Conservation (phyloP, 1,140 invertebrate genomes). For the Drosophila oshimai region DNA sequence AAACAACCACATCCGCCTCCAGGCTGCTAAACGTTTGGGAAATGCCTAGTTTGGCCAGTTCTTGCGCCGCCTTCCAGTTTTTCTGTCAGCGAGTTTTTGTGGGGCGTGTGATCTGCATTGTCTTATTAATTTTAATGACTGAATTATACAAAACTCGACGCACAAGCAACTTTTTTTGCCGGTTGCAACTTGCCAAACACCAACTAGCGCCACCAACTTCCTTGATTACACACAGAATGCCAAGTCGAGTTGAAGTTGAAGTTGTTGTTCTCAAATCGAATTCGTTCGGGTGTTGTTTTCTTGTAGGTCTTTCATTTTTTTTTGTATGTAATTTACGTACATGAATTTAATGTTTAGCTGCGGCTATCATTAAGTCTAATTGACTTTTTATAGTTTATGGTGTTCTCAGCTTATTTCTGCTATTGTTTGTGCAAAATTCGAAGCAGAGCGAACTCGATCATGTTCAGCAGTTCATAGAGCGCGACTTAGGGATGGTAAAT, state of each 20-base stretch:
- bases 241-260: slow-evolving; percentile 6
- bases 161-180: slow-evolving; percentile 9
- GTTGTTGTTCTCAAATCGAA: slow-evolving; percentile 44
- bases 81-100: not conserved
- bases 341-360: slow-evolving; percentile 68
- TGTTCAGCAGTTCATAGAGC: slow-evolving; percentile 6
- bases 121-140: slow-evolving; percentile 74
- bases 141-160: slow-evolving; percentile 52
- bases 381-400: slow-evolving; percentile 65
- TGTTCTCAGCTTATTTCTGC: slow-evolving; percentile 43
- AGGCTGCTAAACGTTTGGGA: slow-evolving; percentile 28
- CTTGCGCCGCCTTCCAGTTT: slow-evolving; percentile 4
- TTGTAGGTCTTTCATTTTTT: slow-evolving; percentile 15
- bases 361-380: slow-evolving; percentile 76
- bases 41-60: slow-evolving; percentile 35
- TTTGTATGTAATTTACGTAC: slow-evolving; percentile 38
- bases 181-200: slow-evolving; percentile 8
- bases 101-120: slow-evolving; percentile 46
- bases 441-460: slow-evolving; percentile 11
- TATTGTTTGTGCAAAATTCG: slow-evolving; percentile 43
- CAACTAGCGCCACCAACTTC: slow-evolving; percentile 11
- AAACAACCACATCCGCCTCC: slow-evolving; percentile 46
- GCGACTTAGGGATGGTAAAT: slow-evolving; percentile 10
- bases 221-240: slow-evolving; percentile 23
- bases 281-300: slow-evolving; percentile 37